Evolutionary conservation across 2,888 invertebrate species (phyloP).

Genomic region (Pyralis farinalis): DNA sequence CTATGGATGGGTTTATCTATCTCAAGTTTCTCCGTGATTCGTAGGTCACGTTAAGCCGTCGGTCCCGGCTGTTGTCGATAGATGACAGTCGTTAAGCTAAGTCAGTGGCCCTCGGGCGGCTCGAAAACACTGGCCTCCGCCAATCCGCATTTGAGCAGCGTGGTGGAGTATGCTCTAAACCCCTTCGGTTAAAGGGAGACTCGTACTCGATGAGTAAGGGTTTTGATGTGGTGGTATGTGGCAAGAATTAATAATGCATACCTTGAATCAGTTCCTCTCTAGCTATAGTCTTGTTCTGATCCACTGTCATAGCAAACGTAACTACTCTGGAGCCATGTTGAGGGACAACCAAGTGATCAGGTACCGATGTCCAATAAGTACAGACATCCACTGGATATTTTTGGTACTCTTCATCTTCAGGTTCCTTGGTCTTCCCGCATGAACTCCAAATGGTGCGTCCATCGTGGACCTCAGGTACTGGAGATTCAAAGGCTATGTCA

Average conservation of each 20-base stretch:
- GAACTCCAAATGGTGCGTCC: slow-evolving; percentile 57
- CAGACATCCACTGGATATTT: slow-evolving; percentile 58
- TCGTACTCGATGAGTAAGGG: too few species aligned
- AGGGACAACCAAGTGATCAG: slow-evolving; percentile 68
- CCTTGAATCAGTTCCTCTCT: slow-evolving; percentile 60
- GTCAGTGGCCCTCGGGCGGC: too few species aligned
- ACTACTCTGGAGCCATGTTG: slow-evolving; percentile 67
- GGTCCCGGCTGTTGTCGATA: too few species aligned
- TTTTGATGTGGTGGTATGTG: too few species aligned
- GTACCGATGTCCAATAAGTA: slow-evolving; percentile 71
- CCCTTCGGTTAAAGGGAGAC: too few species aligned
- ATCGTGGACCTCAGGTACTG: slow-evolving; percentile 56
- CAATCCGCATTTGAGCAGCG: too few species aligned
- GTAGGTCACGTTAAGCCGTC: too few species aligned
- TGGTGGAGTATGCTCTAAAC: too few species aligned
- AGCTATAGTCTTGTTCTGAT: slow-evolving; percentile 70
- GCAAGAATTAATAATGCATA: slow-evolving; percentile 30
- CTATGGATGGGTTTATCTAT: too few species aligned
- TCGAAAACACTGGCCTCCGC: too few species aligned
- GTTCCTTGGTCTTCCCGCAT: slow-evolving; percentile 62
- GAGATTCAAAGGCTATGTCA: slow-evolving; percentile 59
- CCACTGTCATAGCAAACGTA: slow-evolving; percentile 78
- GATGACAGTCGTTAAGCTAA: too few species aligned
- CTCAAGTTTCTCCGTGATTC: too few species aligned
- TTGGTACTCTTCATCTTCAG: slow-evolving; percentile 61